Conservation (phyloP, 2,797 vertebrate species). For the Nyctalus aviator region DNA sequence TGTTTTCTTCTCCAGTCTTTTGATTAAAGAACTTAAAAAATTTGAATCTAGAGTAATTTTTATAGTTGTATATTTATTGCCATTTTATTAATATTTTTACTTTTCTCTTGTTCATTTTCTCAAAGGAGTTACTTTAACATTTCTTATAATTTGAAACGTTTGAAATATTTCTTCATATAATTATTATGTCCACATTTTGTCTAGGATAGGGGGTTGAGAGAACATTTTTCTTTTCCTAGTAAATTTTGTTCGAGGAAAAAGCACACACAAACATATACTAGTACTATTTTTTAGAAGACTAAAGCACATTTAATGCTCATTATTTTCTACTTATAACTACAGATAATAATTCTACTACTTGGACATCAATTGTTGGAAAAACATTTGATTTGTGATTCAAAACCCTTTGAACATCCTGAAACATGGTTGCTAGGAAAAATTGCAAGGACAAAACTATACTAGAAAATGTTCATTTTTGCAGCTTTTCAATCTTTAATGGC, state of each 20-base stretch:
- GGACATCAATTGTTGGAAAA: neutral
- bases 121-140: neutral
- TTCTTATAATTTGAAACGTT: neutral
- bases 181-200: neutral
- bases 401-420: neutral
- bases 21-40: neutral
- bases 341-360: neutral
- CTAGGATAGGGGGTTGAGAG: neutral
- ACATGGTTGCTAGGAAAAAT: neutral
- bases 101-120: neutral
- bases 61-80: neutral
- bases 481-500: neutral
- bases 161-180: neutral
- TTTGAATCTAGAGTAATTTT: neutral
- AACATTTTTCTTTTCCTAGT: neutral
- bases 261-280: neutral
- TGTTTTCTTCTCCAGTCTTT: neutral
- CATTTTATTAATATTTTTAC: neutral
- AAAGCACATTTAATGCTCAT: neutral
- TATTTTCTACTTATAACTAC: neutral
- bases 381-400: neutral
- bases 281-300: neutral
- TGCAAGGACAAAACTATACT: neutral
- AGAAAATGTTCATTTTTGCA: neutral
- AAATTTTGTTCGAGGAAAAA: neutral